Conservation (phyloP, 1,140 invertebrate genomes). For the Neodiprion virginianus region DNA sequence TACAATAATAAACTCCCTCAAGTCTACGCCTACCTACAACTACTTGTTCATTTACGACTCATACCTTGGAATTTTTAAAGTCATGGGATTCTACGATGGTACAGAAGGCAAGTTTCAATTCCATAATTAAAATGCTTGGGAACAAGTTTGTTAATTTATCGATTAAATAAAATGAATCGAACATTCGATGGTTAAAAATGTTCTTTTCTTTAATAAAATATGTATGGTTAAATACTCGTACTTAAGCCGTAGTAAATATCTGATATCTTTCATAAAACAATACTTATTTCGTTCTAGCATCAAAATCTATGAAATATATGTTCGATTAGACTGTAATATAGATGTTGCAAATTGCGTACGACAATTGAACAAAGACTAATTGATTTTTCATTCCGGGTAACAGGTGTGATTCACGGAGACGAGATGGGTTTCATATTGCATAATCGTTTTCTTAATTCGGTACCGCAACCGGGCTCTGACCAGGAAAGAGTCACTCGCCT, state of each 20-base stretch:
- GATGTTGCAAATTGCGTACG: neutral
- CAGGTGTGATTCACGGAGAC: constrained; percentile 72
- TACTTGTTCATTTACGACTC: constrained; percentile 48
- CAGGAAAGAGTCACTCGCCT: constrained; percentile 47
- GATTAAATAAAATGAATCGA: neutral
- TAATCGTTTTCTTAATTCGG: constrained; percentile 47
- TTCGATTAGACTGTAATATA: neutral
- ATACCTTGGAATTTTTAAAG: constrained; percentile 48
- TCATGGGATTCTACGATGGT: constrained; percentile 30
- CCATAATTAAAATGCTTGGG: neutral
- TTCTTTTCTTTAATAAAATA: constrained; percentile 14
- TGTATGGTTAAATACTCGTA: neutral
- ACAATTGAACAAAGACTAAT: neutral
- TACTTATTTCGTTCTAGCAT: neutral
- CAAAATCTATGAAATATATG: neutral
- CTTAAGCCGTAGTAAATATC: constrained; percentile 3
- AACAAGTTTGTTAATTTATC: neutral
- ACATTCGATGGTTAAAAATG: constrained; percentile 13
- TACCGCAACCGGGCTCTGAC: constrained; percentile 39
- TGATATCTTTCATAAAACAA: constrained; percentile 10
- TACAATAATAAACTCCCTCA: constrained; percentile 41
- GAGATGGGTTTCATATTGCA: constrained; percentile 73
- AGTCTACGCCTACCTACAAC: constrained; percentile 49
- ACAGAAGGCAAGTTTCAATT: constrained; percentile 36
- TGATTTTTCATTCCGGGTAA: neutral